Conservation (phyloP, 1,140 invertebrate species). For the Solenopsis fugax region DNA sequence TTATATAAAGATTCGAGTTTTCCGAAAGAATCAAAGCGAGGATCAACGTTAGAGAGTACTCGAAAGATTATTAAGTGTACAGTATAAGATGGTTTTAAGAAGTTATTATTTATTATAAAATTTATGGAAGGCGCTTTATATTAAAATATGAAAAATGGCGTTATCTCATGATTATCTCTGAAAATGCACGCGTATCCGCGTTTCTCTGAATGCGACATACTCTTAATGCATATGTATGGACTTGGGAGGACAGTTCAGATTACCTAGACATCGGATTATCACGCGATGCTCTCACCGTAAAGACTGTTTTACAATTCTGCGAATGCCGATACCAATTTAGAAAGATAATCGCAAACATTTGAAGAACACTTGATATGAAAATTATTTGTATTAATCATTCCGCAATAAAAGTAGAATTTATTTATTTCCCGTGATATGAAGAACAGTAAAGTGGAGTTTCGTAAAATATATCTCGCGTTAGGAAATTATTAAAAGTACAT, state of each 20-base stretch:
- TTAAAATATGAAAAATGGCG: neutral
- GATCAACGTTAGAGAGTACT: neutral
- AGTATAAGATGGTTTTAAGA: neutral
- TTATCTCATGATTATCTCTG: neutral
- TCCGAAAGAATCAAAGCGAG: neutral
- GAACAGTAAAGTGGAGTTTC: neutral
- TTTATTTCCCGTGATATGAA: neutral
- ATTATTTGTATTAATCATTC: neutral
- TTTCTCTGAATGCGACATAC: neutral
- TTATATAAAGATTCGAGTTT: neutral
- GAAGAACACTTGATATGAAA: neutral
- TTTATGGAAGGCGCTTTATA: neutral
- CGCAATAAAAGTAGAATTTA: neutral
- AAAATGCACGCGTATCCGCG: neutral
- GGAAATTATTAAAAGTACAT: neutral
- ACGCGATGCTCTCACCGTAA: neutral
- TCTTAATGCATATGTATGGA: neutral
- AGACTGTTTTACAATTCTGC: neutral
- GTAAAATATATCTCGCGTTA: neutral
- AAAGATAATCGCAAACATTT: neutral
- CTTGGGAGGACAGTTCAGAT: neutral
- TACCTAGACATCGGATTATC: neutral
- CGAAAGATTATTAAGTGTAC: neutral
- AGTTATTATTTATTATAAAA: neutral
- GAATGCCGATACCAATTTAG: neutral